Conservation (phyloP, 2,797 vertebrate species). For the Lophius americanus region DNA sequence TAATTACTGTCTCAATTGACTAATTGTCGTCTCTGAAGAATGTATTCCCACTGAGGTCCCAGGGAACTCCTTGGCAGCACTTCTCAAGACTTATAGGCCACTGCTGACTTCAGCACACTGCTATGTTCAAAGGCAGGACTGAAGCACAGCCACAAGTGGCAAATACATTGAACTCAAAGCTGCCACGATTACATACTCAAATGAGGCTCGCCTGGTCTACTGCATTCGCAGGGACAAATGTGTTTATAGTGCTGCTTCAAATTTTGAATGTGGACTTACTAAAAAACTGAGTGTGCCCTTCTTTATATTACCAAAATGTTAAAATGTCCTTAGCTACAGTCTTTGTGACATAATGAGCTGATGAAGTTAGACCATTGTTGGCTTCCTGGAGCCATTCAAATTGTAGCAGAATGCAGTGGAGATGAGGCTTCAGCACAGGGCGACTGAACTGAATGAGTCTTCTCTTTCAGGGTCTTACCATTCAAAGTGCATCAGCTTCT, state of each 20-base stretch:
- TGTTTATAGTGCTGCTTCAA: neutral
- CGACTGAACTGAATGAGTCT: constrained; percentile 72
- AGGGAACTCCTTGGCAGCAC: constrained; percentile 51
- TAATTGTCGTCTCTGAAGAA: constrained; percentile 77
- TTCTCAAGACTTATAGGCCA: constrained; percentile 46
- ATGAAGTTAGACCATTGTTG: constrained; percentile 56
- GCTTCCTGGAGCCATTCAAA: constrained; percentile 50
- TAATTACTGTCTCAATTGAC: constrained; percentile 81
- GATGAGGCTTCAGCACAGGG: constrained; percentile 59
- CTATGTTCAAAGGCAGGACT: constrained; percentile 36
- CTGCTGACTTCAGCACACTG: constrained; percentile 24
- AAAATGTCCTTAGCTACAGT: constrained; percentile 40
- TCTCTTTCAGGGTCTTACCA: constrained; percentile 79
- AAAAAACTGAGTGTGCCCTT: constrained; percentile 9
- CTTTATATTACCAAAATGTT: constrained; percentile 33
- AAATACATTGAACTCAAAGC: constrained; percentile 32
- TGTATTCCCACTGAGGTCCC: constrained; percentile 63
- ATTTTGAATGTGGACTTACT: constrained; percentile 15
- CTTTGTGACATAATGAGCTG: constrained; percentile 45
- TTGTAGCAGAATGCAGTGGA: constrained; percentile 62
- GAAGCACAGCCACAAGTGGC: constrained; percentile 27
- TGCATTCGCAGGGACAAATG: constrained; percentile 1
- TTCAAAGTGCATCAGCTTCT: constrained; percentile 79
- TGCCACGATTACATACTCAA: constrained; percentile 12
- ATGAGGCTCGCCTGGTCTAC: neutral